These are phyloP conservation scores for Desmophyllum pertusum DNA, from an alignment of 92 coral and sea anemone genomes.

Conservation along the genomic window DNA sequence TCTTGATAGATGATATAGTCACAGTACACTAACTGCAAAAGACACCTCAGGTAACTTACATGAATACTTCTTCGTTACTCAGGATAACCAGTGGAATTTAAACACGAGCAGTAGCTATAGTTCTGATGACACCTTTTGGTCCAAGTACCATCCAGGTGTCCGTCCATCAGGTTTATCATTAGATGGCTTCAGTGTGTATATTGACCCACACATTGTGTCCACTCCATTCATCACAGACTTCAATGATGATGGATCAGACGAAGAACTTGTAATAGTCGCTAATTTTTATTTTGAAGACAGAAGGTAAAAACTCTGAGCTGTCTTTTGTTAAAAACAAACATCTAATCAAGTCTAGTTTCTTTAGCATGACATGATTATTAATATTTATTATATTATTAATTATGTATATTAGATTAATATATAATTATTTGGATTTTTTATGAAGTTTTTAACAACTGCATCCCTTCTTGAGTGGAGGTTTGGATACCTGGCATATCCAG, in stretches of 20 bases:
- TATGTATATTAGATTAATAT: neutral
- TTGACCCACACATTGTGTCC: slow-evolving; percentile 91
- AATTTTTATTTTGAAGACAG: slow-evolving; percentile 89
- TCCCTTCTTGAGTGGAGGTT: too few relatives aligned
- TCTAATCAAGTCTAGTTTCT: too few relatives aligned
- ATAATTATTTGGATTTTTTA: too few relatives aligned
- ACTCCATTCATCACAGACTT: slow-evolving; percentile 94
- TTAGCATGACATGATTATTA: too few relatives aligned
- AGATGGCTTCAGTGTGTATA: slow-evolving; percentile 70
- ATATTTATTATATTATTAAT: neutral
- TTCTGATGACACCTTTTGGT: slow-evolving; percentile 48
- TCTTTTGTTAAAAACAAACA: too few relatives aligned
- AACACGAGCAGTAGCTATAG: slow-evolving; percentile 11
- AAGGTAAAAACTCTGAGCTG: slow-evolving; percentile 35
- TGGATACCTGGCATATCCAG: too few relatives aligned
- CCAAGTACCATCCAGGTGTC: slow-evolving; percentile 50
- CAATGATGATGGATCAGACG: slow-evolving; percentile 78
- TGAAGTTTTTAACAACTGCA: too few relatives aligned
- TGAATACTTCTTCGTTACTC: neutral
- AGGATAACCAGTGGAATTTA: slow-evolving; percentile 18
- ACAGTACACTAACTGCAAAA: neutral
- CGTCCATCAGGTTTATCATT: slow-evolving; percentile 79
- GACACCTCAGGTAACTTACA: too few relatives aligned
- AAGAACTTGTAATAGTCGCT: slow-evolving; percentile 81
- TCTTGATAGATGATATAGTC: neutral